Evolutionary conservation across 2,113 vertebrate species (phyloP).

Genomic region (human): GRCh38 chr22:38849001-38849500

Average conservation of each 20-base stretch:
- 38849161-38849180: background rate
- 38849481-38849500: background rate
- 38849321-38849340: background rate
- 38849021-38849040: background rate
- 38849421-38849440: background rate
- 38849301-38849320: background rate
- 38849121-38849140: background rate
- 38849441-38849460: background rate
- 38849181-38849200: too few species aligned
- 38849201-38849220: too few species aligned
- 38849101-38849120: background rate
- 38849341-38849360: background rate
- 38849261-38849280: background rate
- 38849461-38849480: too few species aligned
- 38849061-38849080: background rate
- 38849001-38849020: background rate
- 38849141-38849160: background rate
- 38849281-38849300: background rate
- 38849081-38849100: background rate
- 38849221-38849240: too few species aligned
- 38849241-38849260: background rate
- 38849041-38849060: background rate
- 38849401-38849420: too few species aligned
- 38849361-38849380: background rate
- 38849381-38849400: background rate